phyloP scores from a whole-genome alignment of 2,888 invertebrate genomes.

The Esperia sulphurella region DNA sequence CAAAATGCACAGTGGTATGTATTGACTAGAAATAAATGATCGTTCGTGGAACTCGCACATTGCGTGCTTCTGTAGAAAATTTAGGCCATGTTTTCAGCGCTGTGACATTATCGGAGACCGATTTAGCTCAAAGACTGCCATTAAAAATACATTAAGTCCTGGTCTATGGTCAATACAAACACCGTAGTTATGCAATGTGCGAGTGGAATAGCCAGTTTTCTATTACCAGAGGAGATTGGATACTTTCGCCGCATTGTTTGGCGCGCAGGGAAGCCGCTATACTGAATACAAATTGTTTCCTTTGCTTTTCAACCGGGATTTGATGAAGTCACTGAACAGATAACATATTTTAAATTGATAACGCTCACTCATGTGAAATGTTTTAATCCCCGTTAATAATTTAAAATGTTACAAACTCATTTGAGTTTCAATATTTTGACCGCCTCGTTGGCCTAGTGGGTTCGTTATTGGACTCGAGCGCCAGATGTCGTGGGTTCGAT shows the following conservation, averaged over 20 bases:
- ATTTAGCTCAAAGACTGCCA: slow-evolving; percentile 43
- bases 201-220: slow-evolving; percentile 22
- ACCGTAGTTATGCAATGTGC: slow-evolving; percentile 22
- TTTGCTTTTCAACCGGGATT: slow-evolving; percentile 11
- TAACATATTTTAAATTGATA: slow-evolving; percentile 1
- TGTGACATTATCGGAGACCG: slow-evolving; percentile 35
- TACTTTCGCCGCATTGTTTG: slow-evolving; percentile 27
- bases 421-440: too few relatives aligned
- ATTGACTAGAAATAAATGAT: not conserved
- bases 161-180: slow-evolving; percentile 26
- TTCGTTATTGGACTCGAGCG: too few relatives aligned
- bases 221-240: slow-evolving; percentile 25
- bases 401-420: too few relatives aligned
- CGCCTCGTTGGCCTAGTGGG: too few relatives aligned
- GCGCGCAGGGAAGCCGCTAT: slow-evolving; percentile 13
- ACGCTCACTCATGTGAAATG: too few relatives aligned
- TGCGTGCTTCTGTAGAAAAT: slow-evolving; percentile 7
- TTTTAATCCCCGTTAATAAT: too few relatives aligned
- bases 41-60: not conserved
- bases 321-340: slow-evolving; percentile 8
- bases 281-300: slow-evolving; percentile 24
- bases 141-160: slow-evolving; percentile 52
- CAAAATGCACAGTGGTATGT: not conserved
- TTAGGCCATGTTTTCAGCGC: slow-evolving; percentile 15
- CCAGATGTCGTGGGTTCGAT: too few relatives aligned